A percentile compares a stretch with the other conserved stretches of the same genome.
Evolutionary conservation across 2,797 vertebrate species (phyloP).

Genomic region (Onychomys torridus): DNA sequence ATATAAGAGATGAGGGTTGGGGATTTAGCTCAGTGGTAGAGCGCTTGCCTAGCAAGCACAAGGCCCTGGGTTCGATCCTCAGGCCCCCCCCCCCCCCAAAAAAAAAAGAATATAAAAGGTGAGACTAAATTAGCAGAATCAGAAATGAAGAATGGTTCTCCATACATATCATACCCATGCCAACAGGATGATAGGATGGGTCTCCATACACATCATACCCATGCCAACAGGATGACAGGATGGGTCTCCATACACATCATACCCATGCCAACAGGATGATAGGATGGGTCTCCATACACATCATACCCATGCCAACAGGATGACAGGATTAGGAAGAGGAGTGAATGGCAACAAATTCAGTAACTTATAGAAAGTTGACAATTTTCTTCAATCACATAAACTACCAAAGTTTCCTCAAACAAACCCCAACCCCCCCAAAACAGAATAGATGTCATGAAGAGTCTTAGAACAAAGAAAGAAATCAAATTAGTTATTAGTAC

Average conservation of each 20-base stretch:
- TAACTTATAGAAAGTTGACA: neutral
- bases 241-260: too few species aligned
- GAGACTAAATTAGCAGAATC: neutral
- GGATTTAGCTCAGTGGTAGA: too few species aligned
- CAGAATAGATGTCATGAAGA: neutral
- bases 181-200: neutral
- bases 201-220: neutral
- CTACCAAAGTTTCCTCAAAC: neutral
- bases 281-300: neutral
- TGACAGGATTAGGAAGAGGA: neutral
- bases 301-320: neutral
- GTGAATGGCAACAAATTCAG: neutral
- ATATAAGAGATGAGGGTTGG: too few species aligned
- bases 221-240: neutral
- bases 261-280: too few species aligned
- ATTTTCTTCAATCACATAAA: neutral
- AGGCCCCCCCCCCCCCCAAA: too few species aligned
- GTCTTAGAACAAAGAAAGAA: neutral
- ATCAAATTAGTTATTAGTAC: slow-evolving; percentile 15
- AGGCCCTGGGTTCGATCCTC: too few species aligned
- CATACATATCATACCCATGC: neutral
- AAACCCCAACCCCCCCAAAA: neutral
- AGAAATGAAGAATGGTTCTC: slow-evolving; percentile 1
- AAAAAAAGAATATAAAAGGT: slow-evolving; percentile 33
- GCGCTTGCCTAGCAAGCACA: too few species aligned